Percentiles rank a stretch among this genome's conserved stretches.
Conservation (phyloP, 2,797 vertebrate species). For the Erethizon dorsatum region DNA sequence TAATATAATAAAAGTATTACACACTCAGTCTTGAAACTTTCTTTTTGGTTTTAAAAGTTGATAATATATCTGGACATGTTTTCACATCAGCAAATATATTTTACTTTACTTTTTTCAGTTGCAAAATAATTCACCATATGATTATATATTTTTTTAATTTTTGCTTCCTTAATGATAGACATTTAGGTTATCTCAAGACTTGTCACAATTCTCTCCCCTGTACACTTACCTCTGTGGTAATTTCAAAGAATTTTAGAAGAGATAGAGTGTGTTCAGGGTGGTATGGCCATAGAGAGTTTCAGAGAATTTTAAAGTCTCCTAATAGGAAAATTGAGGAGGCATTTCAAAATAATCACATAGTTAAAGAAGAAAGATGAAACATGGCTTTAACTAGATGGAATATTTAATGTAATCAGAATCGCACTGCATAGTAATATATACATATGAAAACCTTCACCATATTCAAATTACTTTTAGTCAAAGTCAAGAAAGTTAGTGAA, state of each 20-base stretch:
- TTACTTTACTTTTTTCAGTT: not conserved
- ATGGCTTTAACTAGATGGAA: slow-evolving; percentile 35
- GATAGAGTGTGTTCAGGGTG: not conserved
- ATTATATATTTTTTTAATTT: not conserved
- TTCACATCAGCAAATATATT: not conserved
- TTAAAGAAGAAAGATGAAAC: not conserved
- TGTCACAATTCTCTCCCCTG: not conserved
- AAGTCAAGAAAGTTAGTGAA: slow-evolving; percentile 51
- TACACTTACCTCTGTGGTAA: not conserved
- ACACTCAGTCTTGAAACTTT: not conserved
- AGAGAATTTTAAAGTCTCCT: slow-evolving; percentile 34
- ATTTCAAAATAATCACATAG: not conserved
- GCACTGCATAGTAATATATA: not conserved
- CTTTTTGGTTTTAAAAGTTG: slow-evolving; percentile 48
- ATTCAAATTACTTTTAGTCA: slow-evolving; percentile 50
- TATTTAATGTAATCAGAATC: slow-evolving; percentile 47
- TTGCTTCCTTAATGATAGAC: not conserved
- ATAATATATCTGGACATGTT: not conserved
- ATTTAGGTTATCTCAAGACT: slow-evolving; percentile 22
- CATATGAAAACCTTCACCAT: not conserved
- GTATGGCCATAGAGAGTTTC: not conserved
- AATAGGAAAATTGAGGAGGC: not conserved
- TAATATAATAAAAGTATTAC: not conserved
- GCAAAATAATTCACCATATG: not conserved
- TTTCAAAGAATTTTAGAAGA: slow-evolving; percentile 14